These are phyloP conservation scores for Siniperca knerii DNA, from an alignment of 2,113 vertebrate genomes.

Conservation along the genomic window DNA sequence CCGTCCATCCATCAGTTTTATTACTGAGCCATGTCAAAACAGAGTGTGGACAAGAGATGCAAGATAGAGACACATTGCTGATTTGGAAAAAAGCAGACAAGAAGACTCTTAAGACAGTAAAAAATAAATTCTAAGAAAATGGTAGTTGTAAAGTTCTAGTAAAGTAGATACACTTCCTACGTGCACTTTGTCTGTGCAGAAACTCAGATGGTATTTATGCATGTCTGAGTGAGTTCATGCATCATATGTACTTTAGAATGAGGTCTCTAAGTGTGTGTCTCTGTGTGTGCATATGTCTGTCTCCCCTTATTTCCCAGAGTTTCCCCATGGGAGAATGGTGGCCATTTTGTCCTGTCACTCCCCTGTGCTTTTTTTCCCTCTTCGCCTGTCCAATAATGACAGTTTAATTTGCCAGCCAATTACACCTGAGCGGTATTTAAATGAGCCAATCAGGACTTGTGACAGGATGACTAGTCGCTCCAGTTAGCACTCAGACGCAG, in stretches of 20 bases:
- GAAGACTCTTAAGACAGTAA: background rate
- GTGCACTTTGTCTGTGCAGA: background rate
- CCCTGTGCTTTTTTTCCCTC: slow-evolving; percentile 76
- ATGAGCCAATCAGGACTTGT: slow-evolving; percentile 84
- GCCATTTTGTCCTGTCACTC: slow-evolving; percentile 81
- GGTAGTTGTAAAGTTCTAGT: background rate
- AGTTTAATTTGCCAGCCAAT: slow-evolving; percentile 92
- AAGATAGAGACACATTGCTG: slow-evolving; percentile 14
- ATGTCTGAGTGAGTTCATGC: slow-evolving; percentile 28
- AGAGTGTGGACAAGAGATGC: slow-evolving; percentile 31
- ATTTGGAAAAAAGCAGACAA: background rate
- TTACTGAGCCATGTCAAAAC: slow-evolving; percentile 73
- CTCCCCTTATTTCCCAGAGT: slow-evolving; percentile 63
- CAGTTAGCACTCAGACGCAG: slow-evolving; percentile 69
- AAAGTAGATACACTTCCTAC: background rate
- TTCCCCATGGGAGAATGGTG: slow-evolving; percentile 68
- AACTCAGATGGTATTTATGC: slow-evolving; percentile 13
- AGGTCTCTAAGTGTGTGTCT: slow-evolving; percentile 42
- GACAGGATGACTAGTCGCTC: slow-evolving; percentile 78
- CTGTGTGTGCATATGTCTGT: slow-evolving; percentile 30
- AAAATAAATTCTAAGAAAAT: background rate
- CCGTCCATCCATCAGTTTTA: slow-evolving; percentile 86
- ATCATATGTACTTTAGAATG: slow-evolving; percentile 39
- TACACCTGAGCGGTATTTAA: slow-evolving; percentile 92
- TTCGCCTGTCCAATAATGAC: slow-evolving; percentile 86